Percentiles rank a stretch among this genome's conserved stretches.
Evolutionary conservation across 2,888 invertebrate species (phyloP).

Genomic region (Brachycybe producta): DNA sequence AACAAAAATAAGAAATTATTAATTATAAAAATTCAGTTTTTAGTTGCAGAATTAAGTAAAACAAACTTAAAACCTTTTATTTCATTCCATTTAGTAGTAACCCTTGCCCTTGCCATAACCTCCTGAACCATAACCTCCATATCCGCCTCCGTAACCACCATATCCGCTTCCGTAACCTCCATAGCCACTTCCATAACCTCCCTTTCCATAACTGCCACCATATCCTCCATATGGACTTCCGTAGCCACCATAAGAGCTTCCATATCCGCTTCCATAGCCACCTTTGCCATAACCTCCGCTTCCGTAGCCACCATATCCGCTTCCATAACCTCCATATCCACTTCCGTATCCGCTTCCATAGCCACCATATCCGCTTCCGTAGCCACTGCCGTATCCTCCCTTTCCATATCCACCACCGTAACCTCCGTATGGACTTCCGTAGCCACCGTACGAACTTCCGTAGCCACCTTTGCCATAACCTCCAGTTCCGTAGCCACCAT

Average conservation of each 20-base stretch:
- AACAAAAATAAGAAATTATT: too few species aligned
- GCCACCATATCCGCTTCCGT: conserved; percentile 7
- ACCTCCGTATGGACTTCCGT: conserved; percentile 6
- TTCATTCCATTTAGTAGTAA: too few species aligned
- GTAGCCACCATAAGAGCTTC: not conserved
- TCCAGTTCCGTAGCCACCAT: conserved; percentile 9
- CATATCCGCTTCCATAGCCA: conserved; percentile 3
- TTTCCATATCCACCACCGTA: conserved; percentile 7
- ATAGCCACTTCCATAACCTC: not conserved
- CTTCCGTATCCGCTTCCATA: conserved; percentile 10
- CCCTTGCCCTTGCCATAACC: too few species aligned
- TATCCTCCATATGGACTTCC: not conserved
- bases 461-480: conserved; percentile 12
- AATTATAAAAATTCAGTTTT: too few species aligned
- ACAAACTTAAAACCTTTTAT: too few species aligned
- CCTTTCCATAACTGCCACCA: not conserved
- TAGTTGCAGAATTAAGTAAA: too few species aligned
- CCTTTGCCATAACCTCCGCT: conserved; percentile 5
- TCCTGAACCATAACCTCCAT: too few species aligned
- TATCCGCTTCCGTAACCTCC: too few species aligned
- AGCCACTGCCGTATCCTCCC: conserved; percentile 9
- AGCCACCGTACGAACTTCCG: conserved; percentile 4
- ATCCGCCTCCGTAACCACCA: too few species aligned
- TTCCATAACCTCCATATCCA: conserved; percentile 11
- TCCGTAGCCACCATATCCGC: conserved; percentile 3